Percentiles rank a stretch among this genome's conserved stretches.
phyloP scores from a whole-genome alignment of 1,140 invertebrate genomes.

The Hermetia illucens region DNA sequence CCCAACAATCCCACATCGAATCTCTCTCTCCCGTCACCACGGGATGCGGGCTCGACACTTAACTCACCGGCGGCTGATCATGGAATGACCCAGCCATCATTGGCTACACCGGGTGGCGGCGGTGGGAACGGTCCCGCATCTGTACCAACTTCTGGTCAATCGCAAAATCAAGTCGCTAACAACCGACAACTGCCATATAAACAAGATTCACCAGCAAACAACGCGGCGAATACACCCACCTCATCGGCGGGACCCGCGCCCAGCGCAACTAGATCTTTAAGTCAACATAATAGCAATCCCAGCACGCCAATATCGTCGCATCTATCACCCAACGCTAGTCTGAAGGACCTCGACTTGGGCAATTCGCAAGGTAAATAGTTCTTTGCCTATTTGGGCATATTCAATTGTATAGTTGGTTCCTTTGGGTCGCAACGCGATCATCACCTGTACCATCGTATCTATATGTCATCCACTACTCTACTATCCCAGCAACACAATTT shows the following conservation, averaged over 20 bases:
- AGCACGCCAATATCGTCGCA: slow-evolving; percentile 52
- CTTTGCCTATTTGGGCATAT: background rate
- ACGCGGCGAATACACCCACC: too few species aligned
- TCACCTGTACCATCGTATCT: too few species aligned
- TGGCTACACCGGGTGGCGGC: slow-evolving; percentile 30
- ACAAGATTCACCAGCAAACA: slow-evolving; percentile 34
- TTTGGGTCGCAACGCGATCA: too few species aligned
- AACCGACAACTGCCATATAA: slow-evolving; percentile 8
- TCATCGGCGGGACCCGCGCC: too few species aligned
- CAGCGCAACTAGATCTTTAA: slow-evolving; percentile 40
- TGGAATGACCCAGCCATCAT: slow-evolving; percentile 32
- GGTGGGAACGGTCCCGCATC: too few species aligned
- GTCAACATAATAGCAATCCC: slow-evolving; percentile 41
- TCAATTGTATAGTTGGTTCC: background rate
- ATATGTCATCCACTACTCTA: too few species aligned
- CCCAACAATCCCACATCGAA: slow-evolving; percentile 56
- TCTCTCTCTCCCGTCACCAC: slow-evolving; percentile 52
- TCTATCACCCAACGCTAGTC: slow-evolving; percentile 39
- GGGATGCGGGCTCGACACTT: slow-evolving; percentile 44
- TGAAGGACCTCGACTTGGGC: slow-evolving; percentile 7
- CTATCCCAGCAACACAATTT: too few species aligned
- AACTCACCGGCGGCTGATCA: slow-evolving; percentile 48
- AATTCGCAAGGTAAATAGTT: background rate
- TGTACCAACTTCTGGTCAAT: too few species aligned
- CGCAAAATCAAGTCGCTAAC: too few species aligned